Conservation (phyloP, 2,797 vertebrate species). For the Takifugu rubripes region DNA sequence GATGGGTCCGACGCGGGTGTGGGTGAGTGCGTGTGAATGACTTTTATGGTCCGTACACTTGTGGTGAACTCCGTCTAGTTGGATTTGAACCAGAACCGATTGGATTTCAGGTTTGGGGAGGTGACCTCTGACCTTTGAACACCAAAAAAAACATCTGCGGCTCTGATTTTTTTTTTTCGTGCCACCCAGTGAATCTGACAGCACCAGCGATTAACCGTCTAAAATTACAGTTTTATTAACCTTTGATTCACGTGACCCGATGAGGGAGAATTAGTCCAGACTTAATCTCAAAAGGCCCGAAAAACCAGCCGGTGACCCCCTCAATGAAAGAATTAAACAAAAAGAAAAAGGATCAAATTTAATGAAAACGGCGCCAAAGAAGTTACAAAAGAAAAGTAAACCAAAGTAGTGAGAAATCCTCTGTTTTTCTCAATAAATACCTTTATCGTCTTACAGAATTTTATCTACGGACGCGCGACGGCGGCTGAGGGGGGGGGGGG, state of each 20-base stretch:
- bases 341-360: background rate
- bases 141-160: slow-evolving; percentile 37
- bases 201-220: background rate
- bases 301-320: too few relatives aligned
- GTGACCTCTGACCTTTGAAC: slow-evolving; percentile 44
- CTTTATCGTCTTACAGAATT: slow-evolving; percentile 22
- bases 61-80: slow-evolving; percentile 76
- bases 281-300: too few relatives aligned
- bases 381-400: background rate
- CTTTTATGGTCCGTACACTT: slow-evolving; percentile 64
- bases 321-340: too few relatives aligned
- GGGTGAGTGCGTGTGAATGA: slow-evolving; percentile 30
- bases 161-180: slow-evolving; percentile 18
- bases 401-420: background rate
- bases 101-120: slow-evolving; percentile 60
- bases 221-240: background rate
- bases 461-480: background rate
- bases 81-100: slow-evolving; percentile 73
- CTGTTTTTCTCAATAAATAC: slow-evolving; percentile 48
- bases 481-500: slow-evolving; percentile 43
- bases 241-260: too few relatives aligned
- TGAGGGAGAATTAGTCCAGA: too few relatives aligned
- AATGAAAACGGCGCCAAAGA: background rate
- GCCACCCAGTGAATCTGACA: slow-evolving; percentile 7
- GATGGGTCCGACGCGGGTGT: slow-evolving; percentile 41